A percentile compares a stretch with the other conserved stretches of the same genome.
phyloP scores from a whole-genome alignment of 2,888 invertebrate genomes.

The Hylaea fasciaria region DNA sequence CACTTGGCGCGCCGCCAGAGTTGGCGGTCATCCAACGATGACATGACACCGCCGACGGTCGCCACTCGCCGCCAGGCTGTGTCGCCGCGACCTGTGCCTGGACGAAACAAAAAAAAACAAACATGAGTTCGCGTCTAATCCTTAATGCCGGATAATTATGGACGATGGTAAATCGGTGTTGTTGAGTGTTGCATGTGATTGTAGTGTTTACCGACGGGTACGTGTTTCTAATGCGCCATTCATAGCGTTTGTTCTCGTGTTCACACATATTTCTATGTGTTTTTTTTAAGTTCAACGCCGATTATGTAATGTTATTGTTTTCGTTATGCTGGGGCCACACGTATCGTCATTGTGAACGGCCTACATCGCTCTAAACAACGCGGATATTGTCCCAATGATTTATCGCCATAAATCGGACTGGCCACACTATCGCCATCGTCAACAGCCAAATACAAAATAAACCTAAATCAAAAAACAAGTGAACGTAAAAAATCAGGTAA shows the following conservation, averaged over 20 bases:
- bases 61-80: slow-evolving; percentile 55
- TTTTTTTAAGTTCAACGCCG: slow-evolving; percentile 63
- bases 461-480: too few relatives aligned
- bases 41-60: slow-evolving; percentile 68
- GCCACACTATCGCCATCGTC: too few relatives aligned
- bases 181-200: slow-evolving; percentile 58
- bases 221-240: slow-evolving; percentile 55
- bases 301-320: slow-evolving; percentile 70
- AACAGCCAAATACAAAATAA: too few relatives aligned
- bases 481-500: too few relatives aligned
- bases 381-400: too few relatives aligned
- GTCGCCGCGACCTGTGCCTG: slow-evolving; percentile 53
- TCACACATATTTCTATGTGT: slow-evolving; percentile 48
- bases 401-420: too few relatives aligned
- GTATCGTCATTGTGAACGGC: too few relatives aligned
- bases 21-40: slow-evolving; percentile 69
- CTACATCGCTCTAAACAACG: too few relatives aligned
- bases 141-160: slow-evolving; percentile 68
- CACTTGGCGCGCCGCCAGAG: slow-evolving; percentile 60
- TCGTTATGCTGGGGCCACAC: too few relatives aligned
- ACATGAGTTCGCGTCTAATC: slow-evolving; percentile 68
- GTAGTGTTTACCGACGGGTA: slow-evolving; percentile 44
- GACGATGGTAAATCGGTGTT: slow-evolving; percentile 63
- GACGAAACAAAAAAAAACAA: slow-evolving; percentile 50
- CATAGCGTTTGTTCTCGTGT: slow-evolving; percentile 35